phyloP scores from a whole-genome alignment of 2,888 invertebrate species.

The Idaea straminata region DNA sequence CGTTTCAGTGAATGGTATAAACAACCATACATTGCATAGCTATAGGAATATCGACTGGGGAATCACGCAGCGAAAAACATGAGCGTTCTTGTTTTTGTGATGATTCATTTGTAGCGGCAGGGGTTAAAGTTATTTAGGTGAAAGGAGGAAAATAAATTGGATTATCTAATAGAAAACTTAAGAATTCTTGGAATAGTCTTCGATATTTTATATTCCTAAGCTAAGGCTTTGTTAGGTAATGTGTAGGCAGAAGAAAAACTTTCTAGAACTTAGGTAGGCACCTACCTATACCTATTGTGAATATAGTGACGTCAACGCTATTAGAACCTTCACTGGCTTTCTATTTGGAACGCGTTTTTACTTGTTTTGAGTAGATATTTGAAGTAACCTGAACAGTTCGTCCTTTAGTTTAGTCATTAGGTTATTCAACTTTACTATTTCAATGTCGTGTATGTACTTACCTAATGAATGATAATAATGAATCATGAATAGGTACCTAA shows the following conservation, averaged over 20 bases:
- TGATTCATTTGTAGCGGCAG: constrained; percentile 36
- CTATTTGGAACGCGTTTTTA: neutral
- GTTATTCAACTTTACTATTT: constrained; percentile 18
- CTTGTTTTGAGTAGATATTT: neutral
- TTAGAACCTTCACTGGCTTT: neutral
- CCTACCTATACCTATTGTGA: neutral
- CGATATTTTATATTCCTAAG: neutral
- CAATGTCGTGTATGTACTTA: constrained; percentile 12
- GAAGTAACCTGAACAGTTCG: neutral
- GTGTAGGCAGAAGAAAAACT: neutral
- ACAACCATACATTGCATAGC: constrained; percentile 18
- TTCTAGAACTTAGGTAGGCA: neutral
- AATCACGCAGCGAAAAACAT: constrained; percentile 42
- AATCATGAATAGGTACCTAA: neutral
- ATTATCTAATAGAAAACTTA: neutral
- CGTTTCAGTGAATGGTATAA: constrained; percentile 32
- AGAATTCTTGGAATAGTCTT: neutral
- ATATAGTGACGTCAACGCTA: neutral
- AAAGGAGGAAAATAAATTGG: neutral
- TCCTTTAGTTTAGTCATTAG: constrained; percentile 14
- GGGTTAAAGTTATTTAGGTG: neutral
- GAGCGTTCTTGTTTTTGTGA: constrained; percentile 32
- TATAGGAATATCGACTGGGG: constrained; percentile 36
- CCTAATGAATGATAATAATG: constrained; percentile 7
- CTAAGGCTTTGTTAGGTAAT: too few relatives aligned